Conservation (phyloP, 2,888 invertebrate genomes). For the Macrostomum cliftonense region DNA sequence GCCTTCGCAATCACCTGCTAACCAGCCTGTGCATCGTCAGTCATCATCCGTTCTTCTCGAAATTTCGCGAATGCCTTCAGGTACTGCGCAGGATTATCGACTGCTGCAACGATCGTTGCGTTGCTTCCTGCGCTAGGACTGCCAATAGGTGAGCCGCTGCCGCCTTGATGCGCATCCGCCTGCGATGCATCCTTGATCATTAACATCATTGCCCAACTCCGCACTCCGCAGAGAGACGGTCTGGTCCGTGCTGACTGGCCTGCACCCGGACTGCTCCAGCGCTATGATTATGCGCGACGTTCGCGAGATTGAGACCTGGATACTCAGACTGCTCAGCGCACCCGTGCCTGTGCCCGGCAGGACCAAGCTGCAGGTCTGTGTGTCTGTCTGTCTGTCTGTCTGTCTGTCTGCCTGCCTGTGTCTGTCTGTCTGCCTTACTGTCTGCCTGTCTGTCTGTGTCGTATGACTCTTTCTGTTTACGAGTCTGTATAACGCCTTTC, state of each 20-base stretch:
- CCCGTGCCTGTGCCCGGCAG: constrained; percentile 95
- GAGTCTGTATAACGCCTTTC: too few species aligned
- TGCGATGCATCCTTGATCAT: too few species aligned
- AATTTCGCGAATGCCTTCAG: constrained; percentile 88
- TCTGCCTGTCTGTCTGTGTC: too few species aligned
- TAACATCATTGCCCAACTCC: too few species aligned
- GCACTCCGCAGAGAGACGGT: constrained; percentile 58
- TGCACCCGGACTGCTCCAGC: constrained; percentile 33
- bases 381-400: too few species aligned
- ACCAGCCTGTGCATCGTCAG: constrained; percentile 91
- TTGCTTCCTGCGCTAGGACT: too few species aligned
- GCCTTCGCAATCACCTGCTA: constrained; percentile 60
- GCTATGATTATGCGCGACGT: constrained; percentile 68
- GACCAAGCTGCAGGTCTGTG: constrained; percentile 48
- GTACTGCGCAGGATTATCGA: constrained; percentile 85
- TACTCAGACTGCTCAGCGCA: constrained; percentile 74
- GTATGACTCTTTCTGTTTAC: too few species aligned
- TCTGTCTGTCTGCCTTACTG: too few species aligned
- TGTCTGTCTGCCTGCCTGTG: too few species aligned
- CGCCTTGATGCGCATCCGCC: too few species aligned
- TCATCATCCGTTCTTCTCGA: constrained; percentile 96
- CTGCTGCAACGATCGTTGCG: constrained; percentile 71
- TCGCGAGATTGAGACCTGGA: constrained; percentile 95
- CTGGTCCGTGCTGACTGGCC: constrained; percentile 70
- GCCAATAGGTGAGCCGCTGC: too few species aligned